Percentiles rank a stretch among this genome's conserved stretches.
These are phyloP conservation scores for Cylloceria caligata DNA, from an alignment of 2,888 invertebrate genomes.

Conservation along the genomic window DNA sequence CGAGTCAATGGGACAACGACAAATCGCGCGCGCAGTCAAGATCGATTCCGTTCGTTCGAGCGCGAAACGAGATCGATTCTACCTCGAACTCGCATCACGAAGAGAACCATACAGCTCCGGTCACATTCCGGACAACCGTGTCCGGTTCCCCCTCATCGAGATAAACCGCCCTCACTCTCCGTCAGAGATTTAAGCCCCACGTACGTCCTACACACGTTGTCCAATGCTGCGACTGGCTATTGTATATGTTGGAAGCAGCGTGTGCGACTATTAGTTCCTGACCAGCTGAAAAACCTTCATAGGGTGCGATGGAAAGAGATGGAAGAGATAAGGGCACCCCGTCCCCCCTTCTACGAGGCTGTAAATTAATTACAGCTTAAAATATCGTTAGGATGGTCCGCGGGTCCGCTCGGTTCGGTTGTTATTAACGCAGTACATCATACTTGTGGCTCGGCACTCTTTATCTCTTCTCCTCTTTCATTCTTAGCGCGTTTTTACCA, in stretches of 20 bases:
- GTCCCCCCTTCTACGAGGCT: conserved; percentile 67
- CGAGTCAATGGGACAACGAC: not conserved
- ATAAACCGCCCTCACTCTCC: conserved; percentile 34
- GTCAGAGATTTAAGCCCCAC: conserved; percentile 48
- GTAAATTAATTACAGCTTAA: conserved; percentile 84
- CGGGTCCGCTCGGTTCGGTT: conserved; percentile 71
- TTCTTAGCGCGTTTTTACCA: not conserved
- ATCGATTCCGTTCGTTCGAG: conserved; percentile 51
- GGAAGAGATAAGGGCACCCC: conserved; percentile 41
- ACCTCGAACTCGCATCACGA: conserved; percentile 6
- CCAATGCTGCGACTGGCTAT: not conserved
- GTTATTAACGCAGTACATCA: conserved; percentile 83
- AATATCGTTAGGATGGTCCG: conserved; percentile 81
- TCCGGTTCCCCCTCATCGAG: conserved; percentile 19
- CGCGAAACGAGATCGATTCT: conserved; percentile 47
- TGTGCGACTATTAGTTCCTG: conserved; percentile 55
- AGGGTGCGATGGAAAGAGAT: conserved; percentile 21
- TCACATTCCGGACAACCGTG: conserved; percentile 32
- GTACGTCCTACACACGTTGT: conserved; percentile 35
- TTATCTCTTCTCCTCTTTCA: conserved; percentile 39
- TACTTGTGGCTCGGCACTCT: conserved; percentile 72
- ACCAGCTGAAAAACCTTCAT: conserved; percentile 35
- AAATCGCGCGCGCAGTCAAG: conserved; percentile 24
- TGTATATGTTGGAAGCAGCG: conserved; percentile 18
- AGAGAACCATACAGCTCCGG: conserved; percentile 25